Evolutionary conservation across 2,113 vertebrate species (phyloP).

Genomic region (Charina bottae): DNA sequence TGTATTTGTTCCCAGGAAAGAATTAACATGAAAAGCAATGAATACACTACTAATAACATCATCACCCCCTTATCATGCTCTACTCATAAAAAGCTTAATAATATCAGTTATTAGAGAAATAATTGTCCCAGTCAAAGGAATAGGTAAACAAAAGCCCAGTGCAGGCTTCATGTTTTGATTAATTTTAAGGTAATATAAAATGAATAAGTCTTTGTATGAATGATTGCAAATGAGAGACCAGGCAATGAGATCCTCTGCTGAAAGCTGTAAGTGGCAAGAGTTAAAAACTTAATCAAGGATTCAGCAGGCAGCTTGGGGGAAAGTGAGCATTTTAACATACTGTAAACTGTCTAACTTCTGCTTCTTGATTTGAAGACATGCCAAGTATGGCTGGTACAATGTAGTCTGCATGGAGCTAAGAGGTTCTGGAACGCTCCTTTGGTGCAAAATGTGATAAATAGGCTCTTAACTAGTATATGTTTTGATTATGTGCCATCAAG

Average conservation of each 20-base stretch:
- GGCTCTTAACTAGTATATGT: not conserved
- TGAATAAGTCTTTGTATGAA: not conserved
- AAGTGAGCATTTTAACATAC: not conserved
- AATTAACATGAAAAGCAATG: constrained; percentile 56
- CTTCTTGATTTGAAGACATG: not conserved
- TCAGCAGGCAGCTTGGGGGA: not conserved
- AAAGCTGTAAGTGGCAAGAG: not conserved
- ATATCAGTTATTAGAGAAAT: constrained; percentile 31
- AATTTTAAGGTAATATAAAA: constrained; percentile 17
- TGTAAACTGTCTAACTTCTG: not conserved
- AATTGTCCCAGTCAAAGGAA: not conserved
- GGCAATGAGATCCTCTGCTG: not conserved
- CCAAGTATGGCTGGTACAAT: not conserved
- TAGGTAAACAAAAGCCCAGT: not conserved
- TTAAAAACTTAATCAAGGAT: constrained; percentile 20
- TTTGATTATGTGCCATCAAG: not conserved
- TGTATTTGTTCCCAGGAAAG: constrained; percentile 46
- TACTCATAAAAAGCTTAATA: constrained; percentile 34
- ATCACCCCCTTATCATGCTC: constrained; percentile 5
- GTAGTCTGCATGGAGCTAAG: not conserved
- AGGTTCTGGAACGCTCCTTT: not conserved
- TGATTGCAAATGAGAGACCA: not conserved
- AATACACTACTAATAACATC: constrained; percentile 57
- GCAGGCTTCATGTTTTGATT: not conserved
- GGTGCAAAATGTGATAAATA: not conserved